A percentile compares a stretch with the other conserved stretches of the same genome.
phyloP scores from a whole-genome alignment of 2,888 invertebrate species.

The Epinotia ramella region DNA sequence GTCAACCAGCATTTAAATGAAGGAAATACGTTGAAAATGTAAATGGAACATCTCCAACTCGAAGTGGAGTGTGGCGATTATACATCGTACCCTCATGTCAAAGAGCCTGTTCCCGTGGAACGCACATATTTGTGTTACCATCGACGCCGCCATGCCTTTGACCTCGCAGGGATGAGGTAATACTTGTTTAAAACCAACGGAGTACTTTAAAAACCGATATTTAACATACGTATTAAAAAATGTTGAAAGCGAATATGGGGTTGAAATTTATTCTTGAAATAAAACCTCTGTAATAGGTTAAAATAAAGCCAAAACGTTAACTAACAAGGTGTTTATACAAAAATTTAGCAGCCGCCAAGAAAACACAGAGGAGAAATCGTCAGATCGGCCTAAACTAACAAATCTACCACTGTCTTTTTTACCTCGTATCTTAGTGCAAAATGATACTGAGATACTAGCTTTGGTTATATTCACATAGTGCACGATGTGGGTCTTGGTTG shows the following conservation, averaged over 20 bases:
- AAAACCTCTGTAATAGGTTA: too few species aligned
- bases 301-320: not conserved
- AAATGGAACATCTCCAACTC: too few species aligned
- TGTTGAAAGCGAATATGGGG: too few species aligned
- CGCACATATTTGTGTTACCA: conserved; percentile 11
- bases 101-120: not conserved
- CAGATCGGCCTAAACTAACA: not conserved
- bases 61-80: too few species aligned
- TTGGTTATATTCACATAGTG: not conserved
- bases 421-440: not conserved
- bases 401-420: too few species aligned
- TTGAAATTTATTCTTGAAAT: too few species aligned
- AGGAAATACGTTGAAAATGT: too few species aligned
- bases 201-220: conserved; percentile 5
- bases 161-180: conserved; percentile 32
- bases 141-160: conserved; percentile 20
- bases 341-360: not conserved
- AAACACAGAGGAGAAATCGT: conserved; percentile 2
- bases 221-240: not conserved
- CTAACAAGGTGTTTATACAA: conserved; percentile 1
- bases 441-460: not conserved
- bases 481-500: not conserved
- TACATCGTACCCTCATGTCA: not conserved
- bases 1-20: too few species aligned
- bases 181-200: conserved; percentile 4